Conservation (phyloP, 1,140 invertebrate species). For the Papilio machaon region DNA sequence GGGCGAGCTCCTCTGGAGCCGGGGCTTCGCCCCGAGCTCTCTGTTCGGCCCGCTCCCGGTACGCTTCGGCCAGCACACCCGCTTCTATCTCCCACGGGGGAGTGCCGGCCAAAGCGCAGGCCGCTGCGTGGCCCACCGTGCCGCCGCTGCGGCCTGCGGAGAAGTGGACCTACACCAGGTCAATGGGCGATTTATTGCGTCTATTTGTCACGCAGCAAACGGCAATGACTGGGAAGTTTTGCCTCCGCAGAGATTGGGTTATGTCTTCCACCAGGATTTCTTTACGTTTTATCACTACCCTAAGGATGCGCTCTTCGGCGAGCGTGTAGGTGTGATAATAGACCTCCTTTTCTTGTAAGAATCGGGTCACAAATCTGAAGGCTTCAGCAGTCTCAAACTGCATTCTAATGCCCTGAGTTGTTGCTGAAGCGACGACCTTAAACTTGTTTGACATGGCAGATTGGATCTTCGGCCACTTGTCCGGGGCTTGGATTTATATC, state of each 20-base stretch:
- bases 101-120: no score
- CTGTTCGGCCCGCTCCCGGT: no score
- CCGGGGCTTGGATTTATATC: neutral
- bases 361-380: neutral
- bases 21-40: no score
- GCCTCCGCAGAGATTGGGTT: neutral
- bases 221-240: neutral
- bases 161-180: no score
- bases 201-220: neutral
- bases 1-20: no score
- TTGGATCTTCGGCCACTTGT: neutral
- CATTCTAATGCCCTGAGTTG: neutral
- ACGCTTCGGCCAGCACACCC: no score
- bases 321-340: conserved; percentile 20
- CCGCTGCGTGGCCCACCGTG: no score
- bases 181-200: neutral
- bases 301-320: conserved; percentile 15
- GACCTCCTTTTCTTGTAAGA: neutral
- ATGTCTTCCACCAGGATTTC: neutral
- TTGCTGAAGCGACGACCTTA: neutral
- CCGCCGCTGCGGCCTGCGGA: no score
- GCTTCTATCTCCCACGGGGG: no score
- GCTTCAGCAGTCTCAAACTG: neutral
- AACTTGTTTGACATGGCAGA: neutral
- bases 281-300: neutral